Conservation (phyloP, 2,888 invertebrate species). For the Ectropis crepuscularia region DNA sequence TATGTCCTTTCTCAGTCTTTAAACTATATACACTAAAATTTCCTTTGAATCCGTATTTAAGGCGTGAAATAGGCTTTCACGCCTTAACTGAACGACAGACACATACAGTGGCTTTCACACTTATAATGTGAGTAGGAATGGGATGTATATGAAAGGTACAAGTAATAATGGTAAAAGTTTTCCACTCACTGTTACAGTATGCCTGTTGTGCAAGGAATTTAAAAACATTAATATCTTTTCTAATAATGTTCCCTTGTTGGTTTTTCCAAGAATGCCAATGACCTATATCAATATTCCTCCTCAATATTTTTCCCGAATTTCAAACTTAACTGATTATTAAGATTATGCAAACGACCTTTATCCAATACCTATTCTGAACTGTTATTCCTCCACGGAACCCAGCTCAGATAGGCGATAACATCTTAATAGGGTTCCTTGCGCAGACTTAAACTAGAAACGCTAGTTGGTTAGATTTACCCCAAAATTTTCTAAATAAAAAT, state of each 20-base stretch:
- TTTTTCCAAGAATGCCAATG: background rate
- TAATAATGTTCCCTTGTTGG: background rate
- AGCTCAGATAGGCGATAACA: constrained; percentile 36
- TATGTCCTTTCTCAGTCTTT: no score
- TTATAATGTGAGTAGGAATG: no score
- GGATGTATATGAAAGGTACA: no score
- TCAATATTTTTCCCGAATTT: constrained; percentile 18
- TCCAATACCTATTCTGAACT: constrained; percentile 29
- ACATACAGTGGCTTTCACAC: no score
- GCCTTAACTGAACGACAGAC: no score
- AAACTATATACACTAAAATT: no score
- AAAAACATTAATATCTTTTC: background rate
- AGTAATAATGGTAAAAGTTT: no score
- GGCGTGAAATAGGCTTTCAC: no score
- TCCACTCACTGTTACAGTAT: no score
- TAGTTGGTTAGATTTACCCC: background rate
- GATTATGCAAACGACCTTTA: constrained; percentile 35
- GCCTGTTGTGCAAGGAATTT: background rate
- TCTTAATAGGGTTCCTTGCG: constrained; percentile 40
- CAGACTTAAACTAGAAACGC: constrained; percentile 7
- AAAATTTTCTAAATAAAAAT: no score
- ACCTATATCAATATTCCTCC: constrained; percentile 11
- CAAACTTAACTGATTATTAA: constrained; percentile 26
- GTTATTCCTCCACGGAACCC: constrained; percentile 33
- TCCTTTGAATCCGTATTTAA: no score